Evolutionary conservation across 2,888 invertebrate species (phyloP), one percentile per base, ranked within the genome.

Genomic region (Strigamia transsilvanica): DNA sequence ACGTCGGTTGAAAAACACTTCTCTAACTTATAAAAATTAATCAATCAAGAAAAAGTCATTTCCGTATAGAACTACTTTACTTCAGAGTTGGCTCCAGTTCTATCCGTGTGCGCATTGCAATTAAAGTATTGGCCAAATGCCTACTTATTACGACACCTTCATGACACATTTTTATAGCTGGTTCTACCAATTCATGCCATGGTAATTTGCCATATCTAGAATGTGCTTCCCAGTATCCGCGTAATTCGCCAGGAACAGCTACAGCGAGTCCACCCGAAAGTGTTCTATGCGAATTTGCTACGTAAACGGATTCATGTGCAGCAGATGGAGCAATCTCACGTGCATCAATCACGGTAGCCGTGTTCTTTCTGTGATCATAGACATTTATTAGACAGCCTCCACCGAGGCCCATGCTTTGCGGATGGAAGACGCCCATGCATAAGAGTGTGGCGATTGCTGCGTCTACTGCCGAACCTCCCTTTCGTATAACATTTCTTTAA

Each of bases 131-230:
- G 2, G 90, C 92, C 85, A 93, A 89, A 87, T 93, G 93, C 73
- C 90, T 86, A 79, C 91, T 93, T n/a, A 95, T 93, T 80, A 88
- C 87, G 84, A 93, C 91, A 0, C 97, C 97, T 6, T 90, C 89
- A 83, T 90, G 90, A 85, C 94, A 94, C 41, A 98, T 88, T 56
- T 92, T 89, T 80, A 95, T 95, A 0, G 94, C 91, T 0, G 96
- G 96, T 84, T 91, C 88, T 83, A 98, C 92, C 27, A 98, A 89
- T 0, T 92, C 91, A 73, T 88, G 88, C 98, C 98, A 98, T 0
- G 91, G 90, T 79, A 97, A 88, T 5, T 79, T 56, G 3, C 96
- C 96, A 87, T 93, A 95, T 84, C 88, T 89, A 84, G 91, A 88
- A 88, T 95, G 92, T 41, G 95, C 91, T 77, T 83, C 73, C 85